Conservation (phyloP, 2,113 vertebrate species). For the Onychorhynchus coronatus region DNA sequence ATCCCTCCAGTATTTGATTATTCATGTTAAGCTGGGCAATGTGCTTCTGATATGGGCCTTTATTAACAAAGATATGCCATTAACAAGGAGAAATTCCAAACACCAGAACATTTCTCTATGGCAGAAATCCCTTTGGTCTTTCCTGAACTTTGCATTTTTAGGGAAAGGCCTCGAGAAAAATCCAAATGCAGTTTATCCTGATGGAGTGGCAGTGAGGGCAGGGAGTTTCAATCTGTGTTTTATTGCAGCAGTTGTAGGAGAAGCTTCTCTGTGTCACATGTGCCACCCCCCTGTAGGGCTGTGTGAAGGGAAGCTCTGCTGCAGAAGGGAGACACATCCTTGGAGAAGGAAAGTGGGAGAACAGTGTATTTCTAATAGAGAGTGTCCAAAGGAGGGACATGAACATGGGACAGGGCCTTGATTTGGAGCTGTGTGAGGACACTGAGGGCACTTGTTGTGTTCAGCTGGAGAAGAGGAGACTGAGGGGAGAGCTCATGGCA, state of each 20-base stretch:
- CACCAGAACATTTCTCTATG: not conserved
- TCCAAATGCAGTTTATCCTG: not conserved
- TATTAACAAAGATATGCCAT: not conserved
- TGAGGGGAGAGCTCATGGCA: not conserved
- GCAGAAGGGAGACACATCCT: accelerated
- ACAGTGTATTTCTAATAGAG: accelerated
- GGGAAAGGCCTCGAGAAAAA: not conserved
- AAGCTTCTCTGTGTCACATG: not conserved
- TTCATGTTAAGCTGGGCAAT: not conserved
- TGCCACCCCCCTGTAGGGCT: not conserved
- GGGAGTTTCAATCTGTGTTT: not conserved
- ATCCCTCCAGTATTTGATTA: not conserved
- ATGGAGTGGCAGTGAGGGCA: not conserved
- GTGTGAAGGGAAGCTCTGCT: not conserved
- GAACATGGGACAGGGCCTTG: not conserved
- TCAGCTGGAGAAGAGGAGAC: not conserved
- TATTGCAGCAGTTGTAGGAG: not conserved
- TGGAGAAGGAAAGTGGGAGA: not conserved
- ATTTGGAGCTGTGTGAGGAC: not conserved
- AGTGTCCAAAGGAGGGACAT: not conserved
- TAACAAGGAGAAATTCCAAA: not conserved
- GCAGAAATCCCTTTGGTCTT: not conserved
- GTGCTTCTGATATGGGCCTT: not conserved
- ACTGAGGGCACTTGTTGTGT: not conserved
- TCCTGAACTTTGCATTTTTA: not conserved